Percentiles rank a stretch among this genome's conserved stretches.
phyloP scores from a whole-genome alignment of 2,888 invertebrate genomes.

The Yponomeuta evonymella region DNA sequence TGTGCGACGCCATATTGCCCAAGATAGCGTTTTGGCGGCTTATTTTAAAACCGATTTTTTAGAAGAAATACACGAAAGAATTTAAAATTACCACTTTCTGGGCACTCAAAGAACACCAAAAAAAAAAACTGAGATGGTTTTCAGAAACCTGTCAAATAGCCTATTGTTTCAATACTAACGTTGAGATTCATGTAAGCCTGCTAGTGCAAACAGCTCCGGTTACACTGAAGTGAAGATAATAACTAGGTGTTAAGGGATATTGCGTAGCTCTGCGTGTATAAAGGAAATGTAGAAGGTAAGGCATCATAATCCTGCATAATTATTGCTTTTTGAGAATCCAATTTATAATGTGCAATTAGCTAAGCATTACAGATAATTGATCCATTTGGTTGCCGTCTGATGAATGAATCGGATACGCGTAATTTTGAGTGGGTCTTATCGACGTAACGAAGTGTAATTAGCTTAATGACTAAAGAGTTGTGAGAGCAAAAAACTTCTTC shows the following conservation, averaged over 20 bases:
- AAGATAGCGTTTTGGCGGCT: too few species aligned
- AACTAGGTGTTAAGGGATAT: background rate
- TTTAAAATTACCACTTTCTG: too few species aligned
- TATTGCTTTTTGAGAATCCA: background rate
- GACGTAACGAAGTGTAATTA: background rate
- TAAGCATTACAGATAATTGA: background rate
- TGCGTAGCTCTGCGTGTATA: background rate
- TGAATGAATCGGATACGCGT: background rate
- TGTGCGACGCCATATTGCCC: too few species aligned
- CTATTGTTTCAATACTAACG: constrained; percentile 9
- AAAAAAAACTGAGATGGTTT: too few species aligned
- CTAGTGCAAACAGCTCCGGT: constrained; percentile 7
- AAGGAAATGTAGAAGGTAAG: background rate
- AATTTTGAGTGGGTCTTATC: background rate
- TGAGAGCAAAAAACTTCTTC: background rate
- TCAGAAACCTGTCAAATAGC: too few species aligned
- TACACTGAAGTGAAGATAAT: background rate
- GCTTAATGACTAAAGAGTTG: background rate
- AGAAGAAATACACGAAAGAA: too few species aligned
- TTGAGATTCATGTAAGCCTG: background rate
- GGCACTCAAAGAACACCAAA: too few species aligned
- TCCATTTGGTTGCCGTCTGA: background rate
- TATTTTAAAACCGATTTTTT: too few species aligned
- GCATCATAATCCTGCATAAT: background rate
- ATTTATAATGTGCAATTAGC: background rate